phyloP scores from a whole-genome alignment of 2,888 invertebrate genomes.

The Epiblema foenella region DNA sequence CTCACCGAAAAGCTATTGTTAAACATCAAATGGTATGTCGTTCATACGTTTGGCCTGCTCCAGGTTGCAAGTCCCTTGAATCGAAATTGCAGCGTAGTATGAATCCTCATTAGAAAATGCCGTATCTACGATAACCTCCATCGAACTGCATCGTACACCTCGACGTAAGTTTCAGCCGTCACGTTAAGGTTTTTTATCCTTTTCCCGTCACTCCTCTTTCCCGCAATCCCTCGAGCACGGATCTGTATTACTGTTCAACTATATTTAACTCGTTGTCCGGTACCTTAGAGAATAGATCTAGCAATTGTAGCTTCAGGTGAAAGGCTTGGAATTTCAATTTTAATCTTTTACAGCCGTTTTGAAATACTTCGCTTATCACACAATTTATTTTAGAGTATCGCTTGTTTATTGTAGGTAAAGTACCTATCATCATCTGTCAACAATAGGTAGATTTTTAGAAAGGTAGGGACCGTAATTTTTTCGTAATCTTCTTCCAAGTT shows the following conservation, averaged over 20 bases:
- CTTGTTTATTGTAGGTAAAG: no score
- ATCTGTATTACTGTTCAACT: constrained; percentile 41
- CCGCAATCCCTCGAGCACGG: constrained; percentile 32
- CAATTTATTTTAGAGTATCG: no score
- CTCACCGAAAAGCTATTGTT: no score
- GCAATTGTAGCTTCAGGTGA: constrained; percentile 23
- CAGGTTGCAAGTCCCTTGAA: no score
- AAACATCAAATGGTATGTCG: no score
- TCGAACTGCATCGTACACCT: constrained; percentile 23
- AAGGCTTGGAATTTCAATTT: constrained; percentile 20
- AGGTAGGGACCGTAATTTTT: no score
- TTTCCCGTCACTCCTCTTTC: constrained; percentile 36
- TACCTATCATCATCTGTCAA: no score
- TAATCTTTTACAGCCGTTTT: constrained; percentile 2
- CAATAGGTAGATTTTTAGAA: no score
- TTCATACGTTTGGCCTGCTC: no score
- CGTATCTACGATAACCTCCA: not conserved
- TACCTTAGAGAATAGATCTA: constrained; percentile 12
- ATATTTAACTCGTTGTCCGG: constrained; percentile 32
- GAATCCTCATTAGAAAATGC: no score
- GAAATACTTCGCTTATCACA: not conserved
- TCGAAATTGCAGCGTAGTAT: no score
- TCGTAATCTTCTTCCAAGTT: no score
- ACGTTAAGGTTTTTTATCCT: constrained; percentile 40
- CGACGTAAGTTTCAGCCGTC: constrained; percentile 41